Evolutionary conservation across 2,797 vertebrate genomes (phyloP), one percentile per base, ranked within the genome.

Genomic region (Thamnophis elegans): DNA sequence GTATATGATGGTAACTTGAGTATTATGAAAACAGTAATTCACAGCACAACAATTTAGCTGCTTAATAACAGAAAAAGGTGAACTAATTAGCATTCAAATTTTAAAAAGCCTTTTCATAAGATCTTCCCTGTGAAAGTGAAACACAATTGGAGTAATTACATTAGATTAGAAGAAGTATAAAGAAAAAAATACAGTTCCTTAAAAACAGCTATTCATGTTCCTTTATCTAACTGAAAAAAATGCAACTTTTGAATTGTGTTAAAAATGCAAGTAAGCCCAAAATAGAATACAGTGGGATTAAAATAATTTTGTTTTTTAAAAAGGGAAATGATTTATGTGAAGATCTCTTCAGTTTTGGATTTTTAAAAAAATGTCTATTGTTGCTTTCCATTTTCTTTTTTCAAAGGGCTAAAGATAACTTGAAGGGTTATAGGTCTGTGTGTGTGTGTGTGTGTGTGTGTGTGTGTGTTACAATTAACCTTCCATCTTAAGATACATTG

Each of bases 201-300:
- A 68, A 65, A 91, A 68, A 9, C 59, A 91, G 51, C 90, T 87
- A 32, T 87, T 32, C 36, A 56, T 87, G 59, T 68, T 91, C 65
- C 58, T 65, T 68, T 86, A 53, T 87, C 85, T 85, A 85, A 93
- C 25, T 88, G 22, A 92, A 56, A 60, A 22, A 82, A 25, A 59
- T 87, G n/a, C 55, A 54, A 87, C 91, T 91, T 88, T 89, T 93
- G 13, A 59, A 62, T 85, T 89, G 55, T 91, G 55, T 93, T 68
- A 91, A 55, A 18, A 68, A 12, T 18, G 11, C 51, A 54, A 60
- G 59, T 55, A 56, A 93, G 20, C 56, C 28, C 18, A 68, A 91
- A 62, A 13, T 28, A 16, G n/a, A 62, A 68, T 55, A 28, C 10
- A 65, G 6, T 36, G 26, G 60, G 55, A 78, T 78, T 78, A 78